Evolutionary conservation across 2,888 invertebrate species (phyloP), one percentile per base, ranked within the genome.

Genomic region (Apoda limacodes): DNA sequence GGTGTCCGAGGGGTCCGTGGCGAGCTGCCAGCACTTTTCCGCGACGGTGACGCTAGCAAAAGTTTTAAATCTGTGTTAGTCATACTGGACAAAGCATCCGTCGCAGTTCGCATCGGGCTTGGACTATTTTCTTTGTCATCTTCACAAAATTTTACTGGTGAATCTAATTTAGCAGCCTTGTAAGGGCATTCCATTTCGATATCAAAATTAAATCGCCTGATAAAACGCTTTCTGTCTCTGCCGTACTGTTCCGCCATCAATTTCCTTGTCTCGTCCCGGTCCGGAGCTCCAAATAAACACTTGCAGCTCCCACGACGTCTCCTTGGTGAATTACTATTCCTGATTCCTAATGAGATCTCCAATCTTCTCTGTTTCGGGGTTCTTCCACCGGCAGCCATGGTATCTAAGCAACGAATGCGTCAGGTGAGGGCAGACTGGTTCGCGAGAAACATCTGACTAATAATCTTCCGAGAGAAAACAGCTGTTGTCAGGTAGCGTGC

Each of bases 201-300:
- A 46, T 86, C 85, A 31, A 86, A 82, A 46, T 86, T 86, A 58
- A 85, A 87, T 45, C 84, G 67, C 36, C 75, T 72, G 30, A 82
- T 78, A 49, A 87, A 85, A 30, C 83, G 72, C 45, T 82, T 78
- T 46, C 83, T 68, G 39, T 86, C 86, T 35, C 75, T 62, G 21
- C 81, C 71, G 34, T 85, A 75, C 39, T 86, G 84, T 35, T 87
- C 85, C 19, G 84, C 81, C 42, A 86, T 69, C 45, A 87, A 56
- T 20, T 82, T 72, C 29, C 68, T 76, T 3, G 85, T 85, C 31
- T 86, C 86, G 13, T 82, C 81, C 3, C 83, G 59, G 46, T 84
- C 83, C 7, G 86, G 82, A 2, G 76, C 74, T 5, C 87, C 87
- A 46, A 87, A 87, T 3, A 87, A 58, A 49, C 87, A 87, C 52